Evolutionary conservation across 2,888 invertebrate genomes (phyloP).

Genomic region (Pasiphila rectangulata): DNA sequence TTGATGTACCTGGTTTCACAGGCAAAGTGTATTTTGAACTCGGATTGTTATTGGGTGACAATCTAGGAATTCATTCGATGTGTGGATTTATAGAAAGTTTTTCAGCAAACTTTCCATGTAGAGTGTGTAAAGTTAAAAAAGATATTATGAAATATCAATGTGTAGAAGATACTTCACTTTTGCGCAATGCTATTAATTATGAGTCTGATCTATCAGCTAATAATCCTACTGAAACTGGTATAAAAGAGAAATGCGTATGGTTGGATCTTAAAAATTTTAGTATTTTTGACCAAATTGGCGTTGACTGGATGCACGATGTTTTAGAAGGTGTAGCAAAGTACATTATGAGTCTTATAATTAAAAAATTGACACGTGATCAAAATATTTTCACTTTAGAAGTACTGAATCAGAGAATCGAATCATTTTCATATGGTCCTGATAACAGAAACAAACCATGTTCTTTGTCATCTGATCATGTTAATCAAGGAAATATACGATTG

Average conservation of each 20-base stretch:
- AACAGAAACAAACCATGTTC: too few relatives aligned
- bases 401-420: neutral
- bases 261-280: neutral
- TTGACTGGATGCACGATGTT: neutral
- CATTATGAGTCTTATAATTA: neutral
- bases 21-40: neutral
- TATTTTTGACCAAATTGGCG: neutral
- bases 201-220: neutral
- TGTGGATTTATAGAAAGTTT: conserved; percentile 29
- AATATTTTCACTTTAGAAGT: too few relatives aligned
- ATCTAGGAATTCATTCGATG: conserved; percentile 27
- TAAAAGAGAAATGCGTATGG: neutral
- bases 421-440: too few relatives aligned
- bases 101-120: conserved; percentile 24
- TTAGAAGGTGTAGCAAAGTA: neutral
- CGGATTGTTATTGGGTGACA: conserved; percentile 19
- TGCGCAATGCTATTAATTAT: conserved; percentile 17
- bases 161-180: conserved; percentile 14
- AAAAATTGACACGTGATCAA: neutral
- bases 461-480: too few relatives aligned
- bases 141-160: conserved; percentile 1
- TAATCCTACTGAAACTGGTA: neutral
- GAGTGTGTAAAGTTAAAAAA: conserved; percentile 25
- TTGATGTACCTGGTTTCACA: neutral
- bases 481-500: too few relatives aligned